Evolutionary conservation across 2,797 vertebrate genomes (phyloP).

Genomic region (Gymnoscopelus braueri): DNA sequence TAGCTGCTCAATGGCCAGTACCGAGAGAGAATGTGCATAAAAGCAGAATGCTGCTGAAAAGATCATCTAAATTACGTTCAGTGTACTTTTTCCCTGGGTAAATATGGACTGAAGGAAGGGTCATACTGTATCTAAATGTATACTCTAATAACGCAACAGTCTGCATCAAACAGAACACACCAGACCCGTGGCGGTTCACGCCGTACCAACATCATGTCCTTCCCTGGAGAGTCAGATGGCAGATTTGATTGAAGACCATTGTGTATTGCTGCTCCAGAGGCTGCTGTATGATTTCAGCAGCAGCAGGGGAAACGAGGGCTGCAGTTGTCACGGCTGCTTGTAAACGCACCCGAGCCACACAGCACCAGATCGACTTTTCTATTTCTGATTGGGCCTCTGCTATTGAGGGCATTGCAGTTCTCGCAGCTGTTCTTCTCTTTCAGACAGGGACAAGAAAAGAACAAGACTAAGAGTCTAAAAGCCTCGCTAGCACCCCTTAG

Average conservation of each 20-base stretch:
- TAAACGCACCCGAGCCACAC: constrained; percentile 71
- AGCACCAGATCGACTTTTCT: constrained; percentile 74
- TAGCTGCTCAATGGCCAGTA: too few relatives aligned
- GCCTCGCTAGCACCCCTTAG: too few relatives aligned
- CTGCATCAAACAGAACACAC: background rate
- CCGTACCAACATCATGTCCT: constrained; percentile 2
- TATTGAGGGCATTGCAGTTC: constrained; percentile 18
- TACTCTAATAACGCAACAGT: background rate
- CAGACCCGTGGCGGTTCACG: background rate
- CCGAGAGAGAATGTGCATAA: too few relatives aligned
- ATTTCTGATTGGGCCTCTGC: constrained; percentile 71
- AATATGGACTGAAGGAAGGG: background rate
- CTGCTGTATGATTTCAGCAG: constrained; percentile 63
- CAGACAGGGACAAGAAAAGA: background rate
- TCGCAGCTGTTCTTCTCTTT: background rate
- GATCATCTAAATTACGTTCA: too few relatives aligned
- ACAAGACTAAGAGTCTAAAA: too few relatives aligned
- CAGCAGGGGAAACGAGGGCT: constrained; percentile 59
- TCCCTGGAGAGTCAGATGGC: constrained; percentile 24
- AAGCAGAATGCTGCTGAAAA: too few relatives aligned
- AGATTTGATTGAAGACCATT: constrained; percentile 38
- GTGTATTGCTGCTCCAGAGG: constrained; percentile 41
- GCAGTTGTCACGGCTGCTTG: constrained; percentile 72
- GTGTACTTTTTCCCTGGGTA: background rate
- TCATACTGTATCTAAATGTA: background rate